Base-by-base conservation (phyloP, 2,888 invertebrate species). In the Danaus chrysippus region DNA sequence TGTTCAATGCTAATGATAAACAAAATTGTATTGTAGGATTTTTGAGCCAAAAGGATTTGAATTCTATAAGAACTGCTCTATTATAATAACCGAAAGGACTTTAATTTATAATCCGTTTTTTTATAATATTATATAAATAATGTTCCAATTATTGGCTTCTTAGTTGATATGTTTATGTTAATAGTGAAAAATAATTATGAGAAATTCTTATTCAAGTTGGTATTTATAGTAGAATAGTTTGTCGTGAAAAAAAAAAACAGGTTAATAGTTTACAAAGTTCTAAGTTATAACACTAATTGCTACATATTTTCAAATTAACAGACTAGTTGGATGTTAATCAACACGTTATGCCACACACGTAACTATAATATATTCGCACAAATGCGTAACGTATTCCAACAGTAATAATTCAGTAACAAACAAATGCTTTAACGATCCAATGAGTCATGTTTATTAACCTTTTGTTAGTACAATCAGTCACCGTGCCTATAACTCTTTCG, bases 381-480 rank as follows among this genome's bases (percentile, higher is more conserved):
- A 56, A 62, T 75, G 72, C 71, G 69, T 57, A 42, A 57, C 46
- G 54, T 54, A 58, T 53, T 59, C 59, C 42, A 57, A 62, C 61
- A 46, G 57, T 60, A 54, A 59, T 66, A 66, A 66, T 66, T 64
- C 63, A 66, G 58, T 55, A 57, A 46, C 56, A 60, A 66, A 77
- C 75, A 74, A 75, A 72, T 72, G 74, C 65, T 68, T 71, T 73
- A 77, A 73, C 75, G 76, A 79, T 75, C 75, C 76, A 81, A 70
- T 78, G 78, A 77, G 70, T 80, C 77, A 74, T 76, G 76, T 78
- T 77, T 76, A 82, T 79, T 81, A 77, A 82, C 76, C 78, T 82
- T 81, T 83, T 80, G 82, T 81, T 76, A 78, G 75, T 80, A 82
- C 80, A 82, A 85, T 86, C 81, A 83, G 79, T 84, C 78, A 80